Evolutionary conservation across 2,113 vertebrate genomes (phyloP).

Genomic region (rabbit (Oryctolagus cuniculus)): mOryCun1.1 NC_091436.1:66194001-66194500

Average conservation of each 20-base stretch:
- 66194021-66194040: not conserved
- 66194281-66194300: not conserved
- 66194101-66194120: not conserved
- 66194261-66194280: not conserved
- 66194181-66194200: not conserved
- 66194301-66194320: not conserved
- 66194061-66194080: not conserved
- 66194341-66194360: constrained; percentile 38
- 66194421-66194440: constrained; percentile 56
- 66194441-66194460: constrained; percentile 34
- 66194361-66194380: constrained; percentile 12
- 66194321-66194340: constrained; percentile 2
- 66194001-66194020: not conserved
- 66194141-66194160: rapidly evolving
- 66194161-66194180: not conserved
- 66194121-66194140: not conserved
- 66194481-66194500: constrained; percentile 74
- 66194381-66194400: not conserved
- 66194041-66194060: not conserved
- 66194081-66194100: not conserved
- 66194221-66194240: not conserved
- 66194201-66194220: not conserved
- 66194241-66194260: not conserved
- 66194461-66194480: constrained; percentile 65
- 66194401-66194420: constrained; percentile 39